phyloP scores from a whole-genome alignment of 2,113 vertebrate species.

The Parus major region DNA sequence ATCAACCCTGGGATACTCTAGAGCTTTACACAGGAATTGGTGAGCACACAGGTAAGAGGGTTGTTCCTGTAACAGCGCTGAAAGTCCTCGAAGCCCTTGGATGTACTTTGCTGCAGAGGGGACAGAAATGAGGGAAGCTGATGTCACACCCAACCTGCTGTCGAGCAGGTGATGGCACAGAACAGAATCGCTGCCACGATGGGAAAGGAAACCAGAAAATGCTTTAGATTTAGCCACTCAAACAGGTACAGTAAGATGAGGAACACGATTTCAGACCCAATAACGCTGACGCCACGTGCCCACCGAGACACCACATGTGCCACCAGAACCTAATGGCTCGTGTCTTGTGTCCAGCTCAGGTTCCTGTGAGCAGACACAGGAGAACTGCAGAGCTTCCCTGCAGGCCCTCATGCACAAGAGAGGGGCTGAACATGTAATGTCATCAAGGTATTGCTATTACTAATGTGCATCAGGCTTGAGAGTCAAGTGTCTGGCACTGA shows the following conservation, averaged over 20 bases:
- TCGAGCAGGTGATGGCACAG: rapidly evolving
- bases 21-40: background rate
- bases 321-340: rapidly evolving
- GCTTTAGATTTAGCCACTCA: background rate
- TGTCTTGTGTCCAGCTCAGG: background rate
- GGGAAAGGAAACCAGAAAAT: background rate
- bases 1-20: background rate
- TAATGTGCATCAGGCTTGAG: background rate
- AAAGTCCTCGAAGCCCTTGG: conserved; percentile 3
- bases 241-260: background rate
- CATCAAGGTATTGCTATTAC: background rate
- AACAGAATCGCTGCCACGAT: background rate
- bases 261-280: background rate
- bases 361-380: background rate
- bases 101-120: background rate
- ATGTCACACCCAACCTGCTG: background rate
- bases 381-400: background rate
- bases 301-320: rapidly evolving
- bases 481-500: background rate
- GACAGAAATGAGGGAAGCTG: background rate
- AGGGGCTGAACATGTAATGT: rapidly evolving
- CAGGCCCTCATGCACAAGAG: background rate
- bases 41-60: background rate
- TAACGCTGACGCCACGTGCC: rapidly evolving
- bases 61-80: background rate